Evolutionary conservation across 2,888 invertebrate species (phyloP).

Genomic region (Drosophila stalkeri): DNA sequence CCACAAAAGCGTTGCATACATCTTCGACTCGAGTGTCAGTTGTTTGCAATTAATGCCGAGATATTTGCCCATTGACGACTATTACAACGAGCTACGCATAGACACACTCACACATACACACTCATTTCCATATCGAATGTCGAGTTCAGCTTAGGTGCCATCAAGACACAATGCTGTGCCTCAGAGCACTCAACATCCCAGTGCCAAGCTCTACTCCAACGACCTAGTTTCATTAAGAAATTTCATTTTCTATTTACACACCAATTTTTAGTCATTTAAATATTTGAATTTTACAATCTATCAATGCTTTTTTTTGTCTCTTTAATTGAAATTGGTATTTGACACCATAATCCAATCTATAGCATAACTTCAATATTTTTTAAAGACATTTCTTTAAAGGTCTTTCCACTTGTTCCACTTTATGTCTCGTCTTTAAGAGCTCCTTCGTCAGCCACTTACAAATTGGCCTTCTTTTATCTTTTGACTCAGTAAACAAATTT

Average conservation of each 20-base stretch:
- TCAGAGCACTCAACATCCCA: not conserved
- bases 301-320: not conserved
- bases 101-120: not conserved
- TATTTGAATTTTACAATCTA: not conserved
- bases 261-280: not conserved
- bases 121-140: constrained; percentile 25
- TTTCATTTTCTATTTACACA: constrained; percentile 1
- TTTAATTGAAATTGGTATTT: not conserved
- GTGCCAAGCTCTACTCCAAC: not conserved
- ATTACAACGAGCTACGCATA: constrained; percentile 18
- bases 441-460: not conserved
- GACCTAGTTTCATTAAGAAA: constrained; percentile 2
- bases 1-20: constrained; percentile 63
- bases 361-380: not conserved
- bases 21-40: constrained; percentile 13
- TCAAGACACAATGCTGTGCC: not conserved
- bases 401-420: too few species aligned
- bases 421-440: not conserved
- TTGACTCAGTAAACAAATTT: constrained; percentile 1
- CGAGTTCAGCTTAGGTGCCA: constrained; percentile 16
- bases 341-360: not conserved
- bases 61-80: constrained; percentile 17
- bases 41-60: constrained; percentile 44
- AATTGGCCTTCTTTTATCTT: not conserved
- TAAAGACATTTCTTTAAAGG: not conserved